Conservation (phyloP, 2,113 vertebrate genomes). For the Myotis lucifugus region DNA sequence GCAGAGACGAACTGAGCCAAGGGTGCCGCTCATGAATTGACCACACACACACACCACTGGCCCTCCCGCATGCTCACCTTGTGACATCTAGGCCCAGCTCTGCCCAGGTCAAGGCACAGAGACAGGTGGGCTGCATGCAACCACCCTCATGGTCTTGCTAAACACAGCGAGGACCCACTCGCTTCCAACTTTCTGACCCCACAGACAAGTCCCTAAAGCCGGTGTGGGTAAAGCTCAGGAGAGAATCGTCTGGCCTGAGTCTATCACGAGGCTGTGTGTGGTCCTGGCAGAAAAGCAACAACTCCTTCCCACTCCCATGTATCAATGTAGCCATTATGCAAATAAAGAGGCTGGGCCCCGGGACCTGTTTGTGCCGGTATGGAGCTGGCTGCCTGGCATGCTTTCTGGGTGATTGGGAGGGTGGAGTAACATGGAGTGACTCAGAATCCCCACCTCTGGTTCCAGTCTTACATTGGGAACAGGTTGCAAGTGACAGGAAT, state of each 20-base stretch:
- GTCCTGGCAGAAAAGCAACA: background rate
- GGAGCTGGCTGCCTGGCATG: background rate
- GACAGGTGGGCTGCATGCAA: background rate
- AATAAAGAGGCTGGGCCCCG: slow-evolving; percentile 15
- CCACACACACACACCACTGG: accelerated
- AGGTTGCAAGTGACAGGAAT: background rate
- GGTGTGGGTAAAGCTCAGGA: background rate
- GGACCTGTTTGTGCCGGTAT: background rate
- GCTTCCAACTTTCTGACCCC: background rate
- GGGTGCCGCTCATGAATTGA: background rate
- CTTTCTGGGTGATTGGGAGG: background rate
- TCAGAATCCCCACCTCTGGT: background rate
- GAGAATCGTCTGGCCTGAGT: accelerated
- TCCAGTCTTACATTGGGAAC: background rate
- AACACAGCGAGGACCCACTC: background rate
- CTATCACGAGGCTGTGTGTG: background rate
- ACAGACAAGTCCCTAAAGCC: background rate
- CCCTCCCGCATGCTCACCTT: background rate
- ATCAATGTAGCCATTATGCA: background rate
- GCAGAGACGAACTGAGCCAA: background rate
- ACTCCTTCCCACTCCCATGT: background rate
- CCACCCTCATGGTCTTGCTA: background rate
- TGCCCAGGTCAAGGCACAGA: background rate
- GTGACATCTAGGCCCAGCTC: background rate
- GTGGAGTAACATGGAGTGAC: accelerated